Evolutionary conservation across 2,888 invertebrate genomes (phyloP).

Genomic region (Plebejus melissa): DNA sequence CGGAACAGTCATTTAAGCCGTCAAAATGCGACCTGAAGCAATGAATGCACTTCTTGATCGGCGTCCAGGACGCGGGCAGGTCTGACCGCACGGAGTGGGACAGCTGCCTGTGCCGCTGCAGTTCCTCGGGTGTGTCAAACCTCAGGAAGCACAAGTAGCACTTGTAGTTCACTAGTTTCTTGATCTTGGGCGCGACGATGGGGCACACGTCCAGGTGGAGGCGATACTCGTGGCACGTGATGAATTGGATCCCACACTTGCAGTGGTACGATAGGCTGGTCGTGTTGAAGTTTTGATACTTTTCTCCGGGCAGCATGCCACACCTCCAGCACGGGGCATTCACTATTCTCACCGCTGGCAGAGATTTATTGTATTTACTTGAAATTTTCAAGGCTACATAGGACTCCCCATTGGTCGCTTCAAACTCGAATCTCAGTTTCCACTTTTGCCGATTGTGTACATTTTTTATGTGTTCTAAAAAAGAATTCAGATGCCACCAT

Average conservation of each 20-base stretch:
- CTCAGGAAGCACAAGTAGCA: slow-evolving; percentile 35
- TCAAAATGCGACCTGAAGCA: slow-evolving; percentile 14
- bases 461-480: slow-evolving; percentile 44
- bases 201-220: background rate
- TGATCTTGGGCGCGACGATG: background rate
- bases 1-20: slow-evolving; percentile 41
- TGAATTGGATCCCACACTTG: background rate
- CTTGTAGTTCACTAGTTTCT: slow-evolving; percentile 14
- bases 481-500: slow-evolving; percentile 51
- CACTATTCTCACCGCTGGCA: background rate
- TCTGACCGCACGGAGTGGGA: slow-evolving; percentile 50
- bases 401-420: slow-evolving; percentile 38
- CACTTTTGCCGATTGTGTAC: background rate
- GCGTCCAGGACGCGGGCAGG: slow-evolving; percentile 33
- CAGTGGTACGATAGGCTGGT: background rate
- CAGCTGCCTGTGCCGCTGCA: slow-evolving; percentile 38
- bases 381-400: slow-evolving; percentile 35
- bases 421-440: slow-evolving; percentile 31
- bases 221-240: background rate
- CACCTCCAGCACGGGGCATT: slow-evolving; percentile 4
- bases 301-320: background rate
- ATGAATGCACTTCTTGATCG: background rate
- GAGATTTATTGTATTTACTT: background rate
- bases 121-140: background rate
- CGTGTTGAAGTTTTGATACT: background rate